Conservation (phyloP, 2,797 vertebrate genomes). For the Crax fasciolata region DNA sequence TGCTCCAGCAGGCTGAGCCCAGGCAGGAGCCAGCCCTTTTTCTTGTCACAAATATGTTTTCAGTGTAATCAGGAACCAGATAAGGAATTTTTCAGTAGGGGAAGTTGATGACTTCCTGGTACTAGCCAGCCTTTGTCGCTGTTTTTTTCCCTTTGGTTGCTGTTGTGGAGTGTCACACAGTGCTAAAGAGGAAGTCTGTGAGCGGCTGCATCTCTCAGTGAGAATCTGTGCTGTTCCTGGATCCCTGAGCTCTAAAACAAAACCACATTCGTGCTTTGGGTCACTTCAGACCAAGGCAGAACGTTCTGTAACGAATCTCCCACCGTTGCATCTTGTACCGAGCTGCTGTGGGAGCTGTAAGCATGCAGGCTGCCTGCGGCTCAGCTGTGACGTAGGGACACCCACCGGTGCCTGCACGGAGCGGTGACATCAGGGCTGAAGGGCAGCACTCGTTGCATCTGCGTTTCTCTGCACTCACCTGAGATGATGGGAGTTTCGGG, state of each 20-base stretch:
- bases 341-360: not conserved
- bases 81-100: slow-evolving; percentile 63
- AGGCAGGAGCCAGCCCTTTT: not conserved
- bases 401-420: not conserved
- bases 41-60: not conserved
- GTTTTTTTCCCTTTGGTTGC: not conserved
- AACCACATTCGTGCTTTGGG: fast-evolving
- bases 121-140: slow-evolving; percentile 5
- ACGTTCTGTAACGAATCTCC: not conserved
- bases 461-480: not conserved
- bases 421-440: not conserved
- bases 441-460: not conserved
- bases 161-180: slow-evolving; percentile 26
- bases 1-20: not conserved
- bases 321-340: fast-evolving
- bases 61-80: slow-evolving; percentile 45
- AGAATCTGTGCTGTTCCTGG: not conserved
- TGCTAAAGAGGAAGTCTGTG: slow-evolving; percentile 50
- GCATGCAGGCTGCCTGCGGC: not conserved
- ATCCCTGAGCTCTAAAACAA: not conserved
- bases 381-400: too few species aligned
- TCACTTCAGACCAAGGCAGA: not conserved
- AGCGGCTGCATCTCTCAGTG: slow-evolving; percentile 35
- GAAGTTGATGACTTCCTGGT: slow-evolving; percentile 77
- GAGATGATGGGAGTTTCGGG: not conserved